Conservation (phyloP, 2,113 vertebrate genomes). For the Ivindomyrus marchei region DNA sequence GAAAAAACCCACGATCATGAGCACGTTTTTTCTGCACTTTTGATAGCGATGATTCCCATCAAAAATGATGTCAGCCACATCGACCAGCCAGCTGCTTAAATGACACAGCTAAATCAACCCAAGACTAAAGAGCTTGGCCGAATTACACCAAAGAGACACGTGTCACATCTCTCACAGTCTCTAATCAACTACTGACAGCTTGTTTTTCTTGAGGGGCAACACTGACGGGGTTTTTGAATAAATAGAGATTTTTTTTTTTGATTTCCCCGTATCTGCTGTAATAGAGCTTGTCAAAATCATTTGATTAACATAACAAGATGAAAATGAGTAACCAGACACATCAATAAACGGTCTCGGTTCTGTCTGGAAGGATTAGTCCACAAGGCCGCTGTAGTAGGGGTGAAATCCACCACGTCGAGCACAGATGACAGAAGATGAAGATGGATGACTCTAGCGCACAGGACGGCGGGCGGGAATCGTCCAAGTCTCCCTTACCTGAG, state of each 20-base stretch:
- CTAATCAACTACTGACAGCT: neutral
- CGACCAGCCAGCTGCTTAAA: neutral
- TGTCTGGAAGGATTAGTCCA: neutral
- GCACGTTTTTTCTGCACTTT: neutral
- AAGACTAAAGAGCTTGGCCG: neutral
- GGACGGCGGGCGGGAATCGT: neutral
- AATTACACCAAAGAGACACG: neutral
- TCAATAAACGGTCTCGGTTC: neutral
- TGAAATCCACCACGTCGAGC: neutral
- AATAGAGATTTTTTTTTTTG: constrained; percentile 6
- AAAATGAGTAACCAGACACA: neutral
- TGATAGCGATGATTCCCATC: neutral
- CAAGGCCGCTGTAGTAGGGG: neutral
- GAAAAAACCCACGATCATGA: neutral
- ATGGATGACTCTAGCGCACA: neutral
- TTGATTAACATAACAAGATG: constrained; percentile 1
- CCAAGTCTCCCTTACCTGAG: constrained; percentile 64
- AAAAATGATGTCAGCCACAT: neutral
- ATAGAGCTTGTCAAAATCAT: neutral
- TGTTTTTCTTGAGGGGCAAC: neutral
- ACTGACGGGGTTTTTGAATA: neutral
- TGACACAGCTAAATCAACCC: neutral
- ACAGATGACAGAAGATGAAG: neutral
- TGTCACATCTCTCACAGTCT: neutral
- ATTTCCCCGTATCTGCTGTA: neutral